These are phyloP conservation scores for Ammospiza nelsoni DNA, from an alignment of 2,113 vertebrate genomes.

Conservation along the genomic window DNA sequence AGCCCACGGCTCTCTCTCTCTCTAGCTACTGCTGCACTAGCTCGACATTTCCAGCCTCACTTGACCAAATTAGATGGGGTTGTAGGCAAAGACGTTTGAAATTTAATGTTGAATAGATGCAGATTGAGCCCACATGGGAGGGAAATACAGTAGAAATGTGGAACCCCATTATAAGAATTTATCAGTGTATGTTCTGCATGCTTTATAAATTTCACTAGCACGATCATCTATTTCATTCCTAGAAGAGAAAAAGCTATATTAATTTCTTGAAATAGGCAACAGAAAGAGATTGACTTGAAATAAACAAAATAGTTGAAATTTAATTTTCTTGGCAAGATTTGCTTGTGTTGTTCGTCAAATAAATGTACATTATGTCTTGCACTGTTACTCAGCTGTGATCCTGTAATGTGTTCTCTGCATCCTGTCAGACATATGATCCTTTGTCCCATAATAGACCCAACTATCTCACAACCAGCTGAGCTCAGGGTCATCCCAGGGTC, in stretches of 20 bases:
- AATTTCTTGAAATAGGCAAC: slow-evolving; percentile 33
- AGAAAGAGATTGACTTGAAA: slow-evolving; percentile 56
- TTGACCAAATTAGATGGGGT: not conserved
- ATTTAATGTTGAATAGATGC: not conserved
- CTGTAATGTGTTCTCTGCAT: slow-evolving; percentile 66
- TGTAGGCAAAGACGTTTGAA: not conserved
- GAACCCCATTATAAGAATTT: slow-evolving; percentile 18
- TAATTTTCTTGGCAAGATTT: slow-evolving; percentile 65
- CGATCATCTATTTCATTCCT: slow-evolving; percentile 20
- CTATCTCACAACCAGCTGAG: slow-evolving; percentile 77
- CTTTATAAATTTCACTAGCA: slow-evolving; percentile 35
- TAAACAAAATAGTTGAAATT: slow-evolving; percentile 66
- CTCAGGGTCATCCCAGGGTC: slow-evolving; percentile 81
- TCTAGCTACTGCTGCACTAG: not conserved
- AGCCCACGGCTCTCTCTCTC: not conserved
- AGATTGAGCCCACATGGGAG: slow-evolving; percentile 34
- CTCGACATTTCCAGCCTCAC: not conserved
- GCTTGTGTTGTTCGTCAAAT: slow-evolving; percentile 58
- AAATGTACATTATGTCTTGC: slow-evolving; percentile 51
- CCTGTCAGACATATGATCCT: slow-evolving; percentile 76
- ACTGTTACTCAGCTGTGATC: slow-evolving; percentile 71
- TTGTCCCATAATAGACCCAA: slow-evolving; percentile 70
- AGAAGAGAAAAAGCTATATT: slow-evolving; percentile 40
- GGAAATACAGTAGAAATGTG: slow-evolving; percentile 24
- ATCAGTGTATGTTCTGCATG: slow-evolving; percentile 34